A percentile compares a stretch with the other conserved stretches of the same genome.
These are phyloP conservation scores for Phenganax marumi DNA, from an alignment of 92 coral and sea anemone species.

Conservation along the genomic window DNA sequence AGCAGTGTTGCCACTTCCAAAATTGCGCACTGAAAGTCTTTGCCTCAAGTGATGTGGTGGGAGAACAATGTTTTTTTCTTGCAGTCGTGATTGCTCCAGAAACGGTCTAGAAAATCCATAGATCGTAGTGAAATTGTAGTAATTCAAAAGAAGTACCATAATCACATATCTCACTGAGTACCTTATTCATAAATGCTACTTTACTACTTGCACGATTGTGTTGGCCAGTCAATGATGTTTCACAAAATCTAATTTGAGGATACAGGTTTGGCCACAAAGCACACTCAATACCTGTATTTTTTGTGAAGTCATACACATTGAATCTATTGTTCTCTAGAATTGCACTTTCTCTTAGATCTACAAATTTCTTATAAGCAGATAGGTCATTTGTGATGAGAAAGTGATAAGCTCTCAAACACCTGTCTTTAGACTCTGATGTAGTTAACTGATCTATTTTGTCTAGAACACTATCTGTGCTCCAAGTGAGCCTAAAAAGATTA, in stretches of 20 bases:
- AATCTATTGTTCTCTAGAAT: background rate
- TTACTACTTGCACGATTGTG: conserved; percentile 31
- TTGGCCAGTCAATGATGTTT: conserved; percentile 35
- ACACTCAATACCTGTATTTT: no score
- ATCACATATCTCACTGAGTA: background rate
- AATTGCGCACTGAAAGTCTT: conserved; percentile 4
- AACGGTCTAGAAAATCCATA: no score
- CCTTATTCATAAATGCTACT: no score
- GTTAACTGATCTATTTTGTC: background rate
- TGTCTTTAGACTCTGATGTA: background rate
- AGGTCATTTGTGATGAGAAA: conserved; percentile 2
- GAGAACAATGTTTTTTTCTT: background rate
- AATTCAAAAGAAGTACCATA: no score
- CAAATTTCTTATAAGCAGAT: background rate
- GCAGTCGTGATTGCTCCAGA: no score
- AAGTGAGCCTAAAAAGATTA: background rate
- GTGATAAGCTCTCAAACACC: background rate
- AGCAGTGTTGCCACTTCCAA: no score
- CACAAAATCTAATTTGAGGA: conserved; percentile 50
- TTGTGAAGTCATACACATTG: conserved; percentile 33
- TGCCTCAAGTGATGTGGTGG: background rate
- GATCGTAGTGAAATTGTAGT: no score
- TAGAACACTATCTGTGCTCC: background rate
- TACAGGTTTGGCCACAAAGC: no score
- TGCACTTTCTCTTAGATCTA: conserved; percentile 2